A percentile compares a stretch with the other conserved stretches of the same genome.
Conservation (phyloP, 2,888 invertebrate genomes). For the Sphecodes monilicornis region DNA sequence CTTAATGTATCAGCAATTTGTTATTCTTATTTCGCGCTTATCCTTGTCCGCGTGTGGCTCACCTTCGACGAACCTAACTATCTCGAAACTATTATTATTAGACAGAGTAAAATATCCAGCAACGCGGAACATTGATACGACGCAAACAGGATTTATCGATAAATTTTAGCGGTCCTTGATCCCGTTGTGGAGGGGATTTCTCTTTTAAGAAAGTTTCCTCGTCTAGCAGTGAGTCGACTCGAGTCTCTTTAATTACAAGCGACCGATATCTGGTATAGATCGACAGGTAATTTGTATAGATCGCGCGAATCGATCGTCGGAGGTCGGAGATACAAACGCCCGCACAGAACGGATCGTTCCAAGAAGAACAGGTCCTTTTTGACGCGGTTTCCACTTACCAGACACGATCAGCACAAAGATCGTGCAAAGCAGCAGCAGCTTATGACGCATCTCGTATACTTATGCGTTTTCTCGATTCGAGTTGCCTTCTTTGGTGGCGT, state of each 20-base stretch:
- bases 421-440: slow-evolving; percentile 67
- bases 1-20: background rate
- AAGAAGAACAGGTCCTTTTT: background rate
- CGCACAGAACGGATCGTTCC: background rate
- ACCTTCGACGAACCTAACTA: no score
- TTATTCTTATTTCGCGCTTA: background rate
- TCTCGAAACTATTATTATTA: background rate
- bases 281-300: background rate
- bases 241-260: background rate
- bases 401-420: slow-evolving; percentile 68
- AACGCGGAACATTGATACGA: background rate
- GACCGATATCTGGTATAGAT: background rate
- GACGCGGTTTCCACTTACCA: slow-evolving; percentile 66
- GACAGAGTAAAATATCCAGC: no score
- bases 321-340: background rate
- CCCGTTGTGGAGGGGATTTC: background rate
- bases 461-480: background rate
- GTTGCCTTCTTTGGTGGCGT: background rate
- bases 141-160: background rate
- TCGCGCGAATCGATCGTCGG: background rate
- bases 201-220: background rate
- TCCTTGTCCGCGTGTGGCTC: no score
- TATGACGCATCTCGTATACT: slow-evolving; percentile 57
- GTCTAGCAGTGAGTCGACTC: background rate
- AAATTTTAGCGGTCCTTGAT: background rate